phyloP scores from a whole-genome alignment of 2,797 vertebrate genomes.

The Sarcophilus harrisii region DNA sequence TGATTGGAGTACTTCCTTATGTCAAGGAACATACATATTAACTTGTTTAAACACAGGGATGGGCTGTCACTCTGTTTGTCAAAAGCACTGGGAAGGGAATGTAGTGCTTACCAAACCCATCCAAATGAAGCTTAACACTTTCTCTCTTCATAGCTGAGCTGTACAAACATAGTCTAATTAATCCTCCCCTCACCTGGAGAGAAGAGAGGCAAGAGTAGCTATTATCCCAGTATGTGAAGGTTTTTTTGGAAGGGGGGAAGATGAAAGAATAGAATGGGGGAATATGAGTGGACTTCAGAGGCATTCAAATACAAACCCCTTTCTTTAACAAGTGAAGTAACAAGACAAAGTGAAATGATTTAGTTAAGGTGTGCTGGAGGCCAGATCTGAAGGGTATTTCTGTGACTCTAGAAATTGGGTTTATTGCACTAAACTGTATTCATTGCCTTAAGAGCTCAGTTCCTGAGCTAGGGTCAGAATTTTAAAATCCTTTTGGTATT shows the following conservation, averaged over 20 bases:
- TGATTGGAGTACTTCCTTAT: slow-evolving; percentile 79
- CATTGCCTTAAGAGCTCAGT: not conserved
- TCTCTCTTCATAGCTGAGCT: slow-evolving; percentile 43
- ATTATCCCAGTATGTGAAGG: not conserved
- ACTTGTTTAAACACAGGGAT: slow-evolving; percentile 74
- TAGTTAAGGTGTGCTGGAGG: not conserved
- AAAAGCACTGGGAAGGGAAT: slow-evolving; percentile 55
- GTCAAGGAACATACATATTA: slow-evolving; percentile 76
- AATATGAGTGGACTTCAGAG: not conserved
- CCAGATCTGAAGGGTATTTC: not conserved
- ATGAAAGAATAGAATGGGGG: not conserved
- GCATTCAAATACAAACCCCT: not conserved
- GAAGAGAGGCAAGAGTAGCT: not conserved
- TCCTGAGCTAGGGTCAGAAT: not conserved
- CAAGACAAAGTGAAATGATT: not conserved
- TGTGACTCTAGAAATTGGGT: not conserved
- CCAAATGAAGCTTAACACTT: slow-evolving; percentile 45
- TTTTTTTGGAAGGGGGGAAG: not conserved
- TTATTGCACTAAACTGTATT: not conserved
- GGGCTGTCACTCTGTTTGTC: slow-evolving; percentile 72
- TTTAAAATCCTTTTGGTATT: not conserved
- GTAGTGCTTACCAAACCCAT: slow-evolving; percentile 37
- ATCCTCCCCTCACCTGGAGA: slow-evolving; percentile 17
- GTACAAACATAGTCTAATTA: slow-evolving; percentile 21
- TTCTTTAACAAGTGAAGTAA: not conserved